A percentile compares a stretch with the other conserved stretches of the same genome.
phyloP scores from a whole-genome alignment of 2,113 vertebrate species.

The Tragulus kanchil region DNA sequence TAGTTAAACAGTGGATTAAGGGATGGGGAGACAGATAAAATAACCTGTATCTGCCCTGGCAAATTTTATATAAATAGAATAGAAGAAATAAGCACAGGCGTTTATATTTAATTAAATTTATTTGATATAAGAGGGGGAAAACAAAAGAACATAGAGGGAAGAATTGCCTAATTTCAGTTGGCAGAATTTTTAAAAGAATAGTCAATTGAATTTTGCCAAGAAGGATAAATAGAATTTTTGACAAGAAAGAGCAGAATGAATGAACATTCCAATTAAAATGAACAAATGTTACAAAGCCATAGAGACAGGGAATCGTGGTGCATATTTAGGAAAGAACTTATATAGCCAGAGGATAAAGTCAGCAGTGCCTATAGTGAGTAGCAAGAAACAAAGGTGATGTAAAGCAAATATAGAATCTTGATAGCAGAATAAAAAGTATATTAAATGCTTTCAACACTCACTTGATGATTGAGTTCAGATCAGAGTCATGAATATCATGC shows the following conservation, averaged over 20 bases:
- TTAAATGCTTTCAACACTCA: constrained; percentile 11
- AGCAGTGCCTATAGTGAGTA: not conserved
- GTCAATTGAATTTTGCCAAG: not conserved
- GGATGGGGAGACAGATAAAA: not conserved
- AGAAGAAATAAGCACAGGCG: not conserved
- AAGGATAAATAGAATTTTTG: not conserved
- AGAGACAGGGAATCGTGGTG: not conserved
- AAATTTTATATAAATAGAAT: not conserved
- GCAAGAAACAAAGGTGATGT: not conserved
- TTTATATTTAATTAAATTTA: not conserved
- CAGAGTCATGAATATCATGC: not conserved
- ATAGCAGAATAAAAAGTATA: constrained; percentile 37
- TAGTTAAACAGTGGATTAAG: not conserved
- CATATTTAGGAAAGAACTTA: not conserved
- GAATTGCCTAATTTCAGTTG: not conserved
- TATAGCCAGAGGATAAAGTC: not conserved
- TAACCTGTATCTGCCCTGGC: not conserved
- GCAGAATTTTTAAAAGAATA: not conserved
- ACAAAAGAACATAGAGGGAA: not conserved
- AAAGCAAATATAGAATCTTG: constrained; percentile 47
- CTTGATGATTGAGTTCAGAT: constrained; percentile 11
- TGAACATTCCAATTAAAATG: not conserved
- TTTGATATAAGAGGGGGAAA: not conserved
- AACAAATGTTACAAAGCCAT: not conserved
- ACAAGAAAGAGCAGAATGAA: not conserved